Evolutionary conservation across 2,888 invertebrate genomes (phyloP).

Genomic region (Ligdia adustata): DNA sequence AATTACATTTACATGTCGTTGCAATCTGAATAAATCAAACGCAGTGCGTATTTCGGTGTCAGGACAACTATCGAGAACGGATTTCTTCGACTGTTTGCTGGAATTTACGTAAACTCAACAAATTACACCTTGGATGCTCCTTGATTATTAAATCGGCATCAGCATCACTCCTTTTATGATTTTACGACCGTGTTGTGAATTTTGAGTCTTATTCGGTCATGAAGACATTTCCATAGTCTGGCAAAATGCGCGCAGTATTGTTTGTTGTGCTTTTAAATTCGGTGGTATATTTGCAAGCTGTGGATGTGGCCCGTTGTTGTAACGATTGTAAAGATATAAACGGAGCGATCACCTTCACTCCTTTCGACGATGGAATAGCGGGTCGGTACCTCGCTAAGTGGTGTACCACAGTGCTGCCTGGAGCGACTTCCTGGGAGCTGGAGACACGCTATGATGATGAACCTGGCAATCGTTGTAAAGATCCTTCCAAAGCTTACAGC

Average conservation of each 20-base stretch:
- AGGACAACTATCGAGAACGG: too few relatives aligned
- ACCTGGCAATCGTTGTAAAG: conserved; percentile 12
- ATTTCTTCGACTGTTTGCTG: too few relatives aligned
- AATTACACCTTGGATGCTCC: too few relatives aligned
- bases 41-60: too few relatives aligned
- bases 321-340: conserved; percentile 32
- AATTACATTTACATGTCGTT: too few relatives aligned
- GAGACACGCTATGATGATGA: too few relatives aligned
- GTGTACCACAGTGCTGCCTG: conserved; percentile 44
- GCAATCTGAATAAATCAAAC: too few relatives aligned
- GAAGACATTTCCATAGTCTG: conserved; percentile 40
- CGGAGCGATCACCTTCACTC: conserved; percentile 43
- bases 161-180: background rate
- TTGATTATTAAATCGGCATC: too few relatives aligned
- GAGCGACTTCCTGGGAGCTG: too few relatives aligned
- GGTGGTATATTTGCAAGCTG: conserved; percentile 34
- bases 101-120: too few relatives aligned
- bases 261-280: conserved; percentile 39
- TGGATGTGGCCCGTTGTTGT: conserved; percentile 40
- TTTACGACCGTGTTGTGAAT: conserved; percentile 9
- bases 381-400: conserved; percentile 58
- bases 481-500: background rate
- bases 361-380: conserved; percentile 37
- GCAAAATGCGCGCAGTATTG: conserved; percentile 40
- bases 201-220: conserved; percentile 6